A percentile compares a stretch with the other conserved stretches of the same genome.
Evolutionary conservation across 2,113 vertebrate species (phyloP).

Genomic region (Paramisgurnus dabryanus): DNA sequence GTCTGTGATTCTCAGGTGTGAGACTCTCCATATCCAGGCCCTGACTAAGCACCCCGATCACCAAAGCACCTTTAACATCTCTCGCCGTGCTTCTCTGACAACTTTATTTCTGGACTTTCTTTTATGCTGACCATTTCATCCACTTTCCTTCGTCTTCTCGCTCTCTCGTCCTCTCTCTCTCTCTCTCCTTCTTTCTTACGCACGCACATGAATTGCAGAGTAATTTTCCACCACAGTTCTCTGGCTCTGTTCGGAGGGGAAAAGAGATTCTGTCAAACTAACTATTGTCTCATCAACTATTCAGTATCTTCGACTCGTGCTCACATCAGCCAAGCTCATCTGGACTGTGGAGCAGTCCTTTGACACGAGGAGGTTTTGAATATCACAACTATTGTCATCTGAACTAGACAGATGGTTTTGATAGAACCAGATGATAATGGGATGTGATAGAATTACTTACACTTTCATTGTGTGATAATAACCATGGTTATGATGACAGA

Average conservation of each 20-base stretch:
- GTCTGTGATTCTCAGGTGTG: conserved; percentile 52
- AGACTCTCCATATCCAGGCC: conserved; percentile 65
- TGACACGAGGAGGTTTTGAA: conserved; percentile 60
- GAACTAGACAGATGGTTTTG: conserved; percentile 61
- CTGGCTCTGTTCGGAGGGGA: conserved; percentile 57
- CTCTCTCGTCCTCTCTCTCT: background rate
- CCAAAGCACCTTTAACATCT: conserved; percentile 37
- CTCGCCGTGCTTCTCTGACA: conserved; percentile 52
- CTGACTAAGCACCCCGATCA: conserved; percentile 43
- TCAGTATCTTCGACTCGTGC: conserved; percentile 73
- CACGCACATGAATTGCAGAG: conserved; percentile 47
- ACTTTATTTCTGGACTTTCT: conserved; percentile 58
- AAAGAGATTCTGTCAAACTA: conserved; percentile 59
- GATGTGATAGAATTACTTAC: conserved; percentile 26
- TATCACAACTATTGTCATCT: conserved; percentile 60
- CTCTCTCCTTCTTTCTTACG: conserved; percentile 18
- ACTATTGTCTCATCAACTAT: conserved; percentile 77
- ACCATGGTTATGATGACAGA: background rate
- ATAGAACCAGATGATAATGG: conserved; percentile 27
- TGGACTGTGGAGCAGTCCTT: conserved; percentile 62
- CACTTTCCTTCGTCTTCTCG: conserved; percentile 37
- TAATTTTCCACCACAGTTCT: conserved; percentile 68
- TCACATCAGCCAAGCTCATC: conserved; percentile 70
- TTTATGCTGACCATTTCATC: conserved; percentile 55
- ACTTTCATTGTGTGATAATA: background rate